Conservation (phyloP, 2,888 invertebrate genomes). For the Glyphotaelius pellucidus region DNA sequence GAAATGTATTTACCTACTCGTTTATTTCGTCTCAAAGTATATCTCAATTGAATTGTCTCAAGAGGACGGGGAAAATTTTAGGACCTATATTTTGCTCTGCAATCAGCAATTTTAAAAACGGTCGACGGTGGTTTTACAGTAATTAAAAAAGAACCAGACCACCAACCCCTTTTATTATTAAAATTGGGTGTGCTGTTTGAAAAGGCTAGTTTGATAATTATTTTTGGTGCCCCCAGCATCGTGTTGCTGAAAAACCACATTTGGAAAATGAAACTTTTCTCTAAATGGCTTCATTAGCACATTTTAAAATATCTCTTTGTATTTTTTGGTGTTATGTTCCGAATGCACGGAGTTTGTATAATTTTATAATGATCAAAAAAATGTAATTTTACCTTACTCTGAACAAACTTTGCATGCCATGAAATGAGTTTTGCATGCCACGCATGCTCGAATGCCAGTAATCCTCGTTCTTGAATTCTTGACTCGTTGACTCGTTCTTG, state of each 20-base stretch:
- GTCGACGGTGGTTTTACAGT: neutral
- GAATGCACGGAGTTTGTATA: neutral
- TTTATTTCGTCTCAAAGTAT: conserved; percentile 26
- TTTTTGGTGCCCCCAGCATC: neutral
- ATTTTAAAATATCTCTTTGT: neutral
- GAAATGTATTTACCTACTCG: conserved; percentile 35
- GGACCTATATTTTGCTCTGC: neutral
- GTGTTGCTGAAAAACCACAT: neutral
- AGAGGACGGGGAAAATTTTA: conserved; percentile 5
- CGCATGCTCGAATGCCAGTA: no score
- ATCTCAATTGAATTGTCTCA: conserved; percentile 32
- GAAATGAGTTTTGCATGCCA: no score
- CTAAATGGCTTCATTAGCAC: neutral
- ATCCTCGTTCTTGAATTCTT: no score
- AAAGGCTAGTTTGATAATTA: neutral
- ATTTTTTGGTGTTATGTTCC: neutral
- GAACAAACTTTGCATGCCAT: no score
- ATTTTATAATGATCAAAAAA: neutral
- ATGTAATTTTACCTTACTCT: no score
- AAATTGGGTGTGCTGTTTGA: neutral
- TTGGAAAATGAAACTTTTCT: neutral
- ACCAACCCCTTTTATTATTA: neutral
- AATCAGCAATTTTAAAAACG: conserved; percentile 8
- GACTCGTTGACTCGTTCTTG: no score
- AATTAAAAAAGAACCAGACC: neutral